These are phyloP conservation scores for Phyllopteryx taeniolatus DNA, from an alignment of 2,113 vertebrate species.

Conservation along the genomic window DNA sequence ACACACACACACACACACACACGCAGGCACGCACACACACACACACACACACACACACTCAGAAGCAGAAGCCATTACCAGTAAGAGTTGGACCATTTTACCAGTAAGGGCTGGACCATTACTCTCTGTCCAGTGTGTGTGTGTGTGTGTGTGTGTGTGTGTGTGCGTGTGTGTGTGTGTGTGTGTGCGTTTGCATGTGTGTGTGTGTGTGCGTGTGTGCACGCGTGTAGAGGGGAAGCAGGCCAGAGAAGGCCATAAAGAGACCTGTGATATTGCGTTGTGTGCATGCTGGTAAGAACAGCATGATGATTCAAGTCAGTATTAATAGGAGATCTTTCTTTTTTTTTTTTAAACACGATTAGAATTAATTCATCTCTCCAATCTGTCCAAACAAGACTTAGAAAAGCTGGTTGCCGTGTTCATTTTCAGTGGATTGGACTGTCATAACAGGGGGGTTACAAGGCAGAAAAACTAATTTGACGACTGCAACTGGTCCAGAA, in stretches of 20 bases:
- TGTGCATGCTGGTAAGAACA: slow-evolving; percentile 18
- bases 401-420: background rate
- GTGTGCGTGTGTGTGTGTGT: slow-evolving; percentile 17
- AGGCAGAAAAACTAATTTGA: background rate
- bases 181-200: slow-evolving; percentile 31
- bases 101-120: slow-evolving; percentile 62
- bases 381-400: background rate
- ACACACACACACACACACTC: background rate
- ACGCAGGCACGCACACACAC: no score
- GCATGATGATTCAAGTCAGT: background rate
- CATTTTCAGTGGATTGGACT: background rate
- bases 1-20: slow-evolving; percentile 22
- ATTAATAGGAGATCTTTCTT: background rate
- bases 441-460: background rate
- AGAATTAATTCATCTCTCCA: background rate
- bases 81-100: slow-evolving; percentile 48
- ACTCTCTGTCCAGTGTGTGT: slow-evolving; percentile 65
- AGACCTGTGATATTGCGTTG: slow-evolving; percentile 34
- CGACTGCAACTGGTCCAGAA: no score
- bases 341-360: background rate
- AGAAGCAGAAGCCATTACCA: slow-evolving; percentile 65
- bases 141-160: slow-evolving; percentile 34
- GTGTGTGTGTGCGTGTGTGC: slow-evolving; percentile 1
- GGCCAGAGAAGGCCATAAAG: slow-evolving; percentile 49
- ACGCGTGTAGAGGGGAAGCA: slow-evolving; percentile 24